These are phyloP conservation scores for Sylvia borin DNA, from an alignment of 2,797 vertebrate species.

Conservation along the genomic window DNA sequence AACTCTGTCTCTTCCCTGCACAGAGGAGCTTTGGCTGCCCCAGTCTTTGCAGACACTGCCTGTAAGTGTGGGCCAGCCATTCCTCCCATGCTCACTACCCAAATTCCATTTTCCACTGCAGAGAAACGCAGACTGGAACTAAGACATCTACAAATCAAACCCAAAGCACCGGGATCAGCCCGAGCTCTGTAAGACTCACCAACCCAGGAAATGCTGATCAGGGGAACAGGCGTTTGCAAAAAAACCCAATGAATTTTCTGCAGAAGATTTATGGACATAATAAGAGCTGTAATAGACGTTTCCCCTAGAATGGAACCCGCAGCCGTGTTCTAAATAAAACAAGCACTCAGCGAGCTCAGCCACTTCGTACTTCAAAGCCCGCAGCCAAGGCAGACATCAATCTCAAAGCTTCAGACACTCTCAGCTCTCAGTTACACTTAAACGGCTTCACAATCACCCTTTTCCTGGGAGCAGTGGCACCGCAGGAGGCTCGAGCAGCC, in stretches of 20 bases:
- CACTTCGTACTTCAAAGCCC: neutral
- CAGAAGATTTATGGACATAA: neutral
- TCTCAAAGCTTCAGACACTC: neutral
- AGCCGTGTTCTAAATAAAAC: neutral
- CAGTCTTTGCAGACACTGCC: neutral
- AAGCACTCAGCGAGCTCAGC: neutral
- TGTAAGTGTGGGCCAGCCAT: neutral
- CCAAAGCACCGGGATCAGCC: accelerated
- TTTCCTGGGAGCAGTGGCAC: neutral
- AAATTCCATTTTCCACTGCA: neutral
- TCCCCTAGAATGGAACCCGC: neutral
- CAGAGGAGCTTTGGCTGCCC: neutral
- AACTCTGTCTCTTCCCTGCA: neutral
- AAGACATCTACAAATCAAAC: neutral
- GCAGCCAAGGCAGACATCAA: neutral
- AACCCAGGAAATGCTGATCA: neutral
- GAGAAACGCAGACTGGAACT: neutral
- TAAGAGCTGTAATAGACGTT: neutral
- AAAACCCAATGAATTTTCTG: neutral
- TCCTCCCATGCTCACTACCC: neutral
- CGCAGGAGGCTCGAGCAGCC: neutral
- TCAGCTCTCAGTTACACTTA: neutral
- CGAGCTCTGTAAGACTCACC: neutral
- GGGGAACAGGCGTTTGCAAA: neutral
- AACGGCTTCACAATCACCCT: neutral